Percentiles rank a stretch among this genome's conserved stretches.
Conservation (phyloP, 2,797 vertebrate genomes). For the Enteromius anoplus region DNA sequence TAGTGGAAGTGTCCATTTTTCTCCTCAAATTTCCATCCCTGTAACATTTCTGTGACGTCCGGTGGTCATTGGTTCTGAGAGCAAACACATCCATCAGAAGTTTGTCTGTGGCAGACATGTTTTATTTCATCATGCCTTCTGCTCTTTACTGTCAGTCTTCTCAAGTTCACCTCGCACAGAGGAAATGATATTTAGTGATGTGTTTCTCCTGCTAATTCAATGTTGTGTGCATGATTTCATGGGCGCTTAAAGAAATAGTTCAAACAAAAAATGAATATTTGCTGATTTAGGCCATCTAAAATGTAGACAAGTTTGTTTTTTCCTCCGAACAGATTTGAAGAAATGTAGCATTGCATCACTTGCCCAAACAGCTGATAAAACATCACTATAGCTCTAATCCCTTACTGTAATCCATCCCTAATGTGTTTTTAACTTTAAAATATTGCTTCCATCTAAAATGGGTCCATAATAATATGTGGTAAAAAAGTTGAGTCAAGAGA, state of each 20-base stretch:
- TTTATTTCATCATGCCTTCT: constrained; percentile 12
- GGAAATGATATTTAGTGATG: background rate
- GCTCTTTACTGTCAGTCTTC: background rate
- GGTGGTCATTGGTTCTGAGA: background rate
- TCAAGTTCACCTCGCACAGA: background rate
- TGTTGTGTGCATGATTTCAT: background rate
- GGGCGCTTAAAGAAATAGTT: background rate
- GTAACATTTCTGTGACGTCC: background rate
- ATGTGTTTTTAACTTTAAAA: background rate
- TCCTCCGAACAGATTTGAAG: background rate
- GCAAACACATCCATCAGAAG: constrained; percentile 6
- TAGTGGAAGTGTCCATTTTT: background rate
- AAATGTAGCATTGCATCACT: background rate
- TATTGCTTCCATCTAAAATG: background rate
- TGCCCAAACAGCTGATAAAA: background rate
- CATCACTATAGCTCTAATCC: background rate
- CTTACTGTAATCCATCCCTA: background rate
- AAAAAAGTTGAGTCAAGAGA: background rate
- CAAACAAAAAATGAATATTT: background rate
- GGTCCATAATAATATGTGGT: background rate
- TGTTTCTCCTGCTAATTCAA: background rate
- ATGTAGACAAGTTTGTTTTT: background rate
- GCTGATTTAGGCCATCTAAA: background rate
- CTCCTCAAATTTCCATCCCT: background rate
- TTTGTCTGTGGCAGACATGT: constrained; percentile 13